These are phyloP conservation scores for Dendroctonus valens DNA, from an alignment of 1,140 invertebrate species.

Conservation along the genomic window DNA sequence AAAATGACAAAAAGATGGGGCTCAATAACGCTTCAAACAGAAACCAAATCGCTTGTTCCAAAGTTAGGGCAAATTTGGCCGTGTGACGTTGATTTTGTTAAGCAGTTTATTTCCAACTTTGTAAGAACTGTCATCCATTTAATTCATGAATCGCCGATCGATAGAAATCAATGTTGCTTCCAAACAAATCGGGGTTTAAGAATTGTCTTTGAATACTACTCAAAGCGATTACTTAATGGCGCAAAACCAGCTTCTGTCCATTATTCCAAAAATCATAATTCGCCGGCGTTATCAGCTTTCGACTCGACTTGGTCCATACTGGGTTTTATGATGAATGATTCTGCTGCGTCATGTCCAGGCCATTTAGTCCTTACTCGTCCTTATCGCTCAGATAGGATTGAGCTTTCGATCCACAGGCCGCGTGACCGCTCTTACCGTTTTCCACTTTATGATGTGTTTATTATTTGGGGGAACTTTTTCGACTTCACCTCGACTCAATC, in stretches of 20 bases:
- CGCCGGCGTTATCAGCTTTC: slow-evolving; percentile 22
- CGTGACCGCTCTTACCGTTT: slow-evolving; percentile 9
- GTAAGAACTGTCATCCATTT: too few species aligned
- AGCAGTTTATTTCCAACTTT: too few species aligned
- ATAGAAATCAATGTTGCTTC: neutral
- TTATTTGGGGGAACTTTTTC: slow-evolving; percentile 9
- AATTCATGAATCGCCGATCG: neutral
- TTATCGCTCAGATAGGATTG: slow-evolving; percentile 20
- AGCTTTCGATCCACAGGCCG: slow-evolving; percentile 5
- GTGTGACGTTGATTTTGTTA: too few species aligned
- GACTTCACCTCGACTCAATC: neutral
- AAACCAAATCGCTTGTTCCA: too few species aligned
- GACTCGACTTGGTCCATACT: slow-evolving; percentile 29
- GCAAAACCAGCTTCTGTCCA: slow-evolving; percentile 7
- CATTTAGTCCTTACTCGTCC: slow-evolving; percentile 28
- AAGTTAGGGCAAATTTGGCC: too few species aligned
- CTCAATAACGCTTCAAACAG: too few species aligned
- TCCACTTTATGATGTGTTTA: slow-evolving; percentile 24
- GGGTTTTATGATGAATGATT: slow-evolving; percentile 30
- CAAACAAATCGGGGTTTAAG: too few species aligned
- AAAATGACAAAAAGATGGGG: too few species aligned
- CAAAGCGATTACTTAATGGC: slow-evolving; percentile 12
- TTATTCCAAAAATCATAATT: slow-evolving; percentile 35
- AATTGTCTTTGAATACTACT: too few species aligned
- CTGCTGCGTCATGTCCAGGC: slow-evolving; percentile 34